Conservation (phyloP, 2,797 vertebrate genomes). For the Falco cherrug region DNA sequence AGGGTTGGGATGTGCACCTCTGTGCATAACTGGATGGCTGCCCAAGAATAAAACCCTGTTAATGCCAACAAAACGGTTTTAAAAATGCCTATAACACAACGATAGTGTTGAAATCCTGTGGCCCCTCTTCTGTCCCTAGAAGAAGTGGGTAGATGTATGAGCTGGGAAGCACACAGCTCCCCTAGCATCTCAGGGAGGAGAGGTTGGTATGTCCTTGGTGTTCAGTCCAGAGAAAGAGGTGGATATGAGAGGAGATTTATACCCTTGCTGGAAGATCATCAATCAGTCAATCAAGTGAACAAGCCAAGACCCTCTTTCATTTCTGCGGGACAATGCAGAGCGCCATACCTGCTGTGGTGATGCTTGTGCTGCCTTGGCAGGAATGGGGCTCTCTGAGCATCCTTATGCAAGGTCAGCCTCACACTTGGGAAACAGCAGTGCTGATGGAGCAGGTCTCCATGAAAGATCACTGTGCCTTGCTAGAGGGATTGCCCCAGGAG, state of each 20-base stretch:
- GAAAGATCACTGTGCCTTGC: not conserved
- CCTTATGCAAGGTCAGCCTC: not conserved
- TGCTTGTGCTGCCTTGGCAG: fast-evolving
- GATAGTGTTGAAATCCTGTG: not conserved
- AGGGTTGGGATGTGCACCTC: not conserved
- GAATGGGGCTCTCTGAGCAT: not conserved
- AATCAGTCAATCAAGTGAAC: not conserved
- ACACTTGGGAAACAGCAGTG: fast-evolving
- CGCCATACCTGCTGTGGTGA: fast-evolving
- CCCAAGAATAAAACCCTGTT: not conserved
- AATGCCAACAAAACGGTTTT: not conserved
- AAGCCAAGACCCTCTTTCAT: not conserved
- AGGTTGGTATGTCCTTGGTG: not conserved
- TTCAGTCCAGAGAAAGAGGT: not conserved
- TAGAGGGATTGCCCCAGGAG: not conserved
- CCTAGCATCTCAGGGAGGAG: fast-evolving
- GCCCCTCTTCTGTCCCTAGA: not conserved
- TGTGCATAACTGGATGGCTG: not conserved
- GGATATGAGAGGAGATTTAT: not conserved
- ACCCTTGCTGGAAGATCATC: not conserved
- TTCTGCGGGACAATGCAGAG: not conserved
- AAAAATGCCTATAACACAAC: not conserved
- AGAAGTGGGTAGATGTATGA: fast-evolving
- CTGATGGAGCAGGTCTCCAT: fast-evolving
- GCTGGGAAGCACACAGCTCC: not conserved